These are phyloP conservation scores for Phalloptychus januarius DNA, from an alignment of 2,797 vertebrate species.

Conservation along the genomic window DNA sequence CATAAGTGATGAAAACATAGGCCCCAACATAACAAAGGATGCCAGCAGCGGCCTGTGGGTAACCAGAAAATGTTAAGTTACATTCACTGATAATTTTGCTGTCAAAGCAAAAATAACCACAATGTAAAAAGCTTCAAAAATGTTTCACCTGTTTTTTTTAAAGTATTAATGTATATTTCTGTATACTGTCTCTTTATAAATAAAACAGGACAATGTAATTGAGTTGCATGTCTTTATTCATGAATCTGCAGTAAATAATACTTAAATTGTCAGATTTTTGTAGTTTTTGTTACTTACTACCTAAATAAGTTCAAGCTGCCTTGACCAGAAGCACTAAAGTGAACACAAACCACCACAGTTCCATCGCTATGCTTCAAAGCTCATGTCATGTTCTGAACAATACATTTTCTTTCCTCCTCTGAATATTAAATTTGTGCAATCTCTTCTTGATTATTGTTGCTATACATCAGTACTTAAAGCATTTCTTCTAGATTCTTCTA, in stretches of 20 bases:
- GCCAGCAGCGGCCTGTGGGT: constrained; percentile 90
- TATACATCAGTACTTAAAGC: background rate
- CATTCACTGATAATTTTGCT: background rate
- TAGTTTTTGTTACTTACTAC: background rate
- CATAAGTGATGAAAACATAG: constrained; percentile 96
- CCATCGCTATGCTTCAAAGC: background rate
- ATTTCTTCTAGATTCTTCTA: background rate
- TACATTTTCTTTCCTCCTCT: background rate
- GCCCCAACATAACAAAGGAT: constrained; percentile 95
- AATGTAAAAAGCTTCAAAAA: background rate
- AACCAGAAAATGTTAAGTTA: constrained; percentile 7
- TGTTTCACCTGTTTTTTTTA: background rate
- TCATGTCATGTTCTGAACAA: background rate
- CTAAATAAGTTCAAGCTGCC: background rate
- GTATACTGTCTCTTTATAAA: background rate
- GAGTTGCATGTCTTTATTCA: background rate
- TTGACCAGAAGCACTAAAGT: background rate
- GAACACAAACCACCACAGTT: background rate
- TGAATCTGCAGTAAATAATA: background rate
- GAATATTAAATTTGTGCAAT: background rate
- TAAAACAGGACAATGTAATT: background rate
- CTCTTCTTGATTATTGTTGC: background rate
- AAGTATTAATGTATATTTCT: background rate
- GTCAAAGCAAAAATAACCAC: background rate
- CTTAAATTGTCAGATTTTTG: background rate